Evolutionary conservation across 2,888 invertebrate genomes (phyloP).

Genomic region (Chloroclysta siterata): DNA sequence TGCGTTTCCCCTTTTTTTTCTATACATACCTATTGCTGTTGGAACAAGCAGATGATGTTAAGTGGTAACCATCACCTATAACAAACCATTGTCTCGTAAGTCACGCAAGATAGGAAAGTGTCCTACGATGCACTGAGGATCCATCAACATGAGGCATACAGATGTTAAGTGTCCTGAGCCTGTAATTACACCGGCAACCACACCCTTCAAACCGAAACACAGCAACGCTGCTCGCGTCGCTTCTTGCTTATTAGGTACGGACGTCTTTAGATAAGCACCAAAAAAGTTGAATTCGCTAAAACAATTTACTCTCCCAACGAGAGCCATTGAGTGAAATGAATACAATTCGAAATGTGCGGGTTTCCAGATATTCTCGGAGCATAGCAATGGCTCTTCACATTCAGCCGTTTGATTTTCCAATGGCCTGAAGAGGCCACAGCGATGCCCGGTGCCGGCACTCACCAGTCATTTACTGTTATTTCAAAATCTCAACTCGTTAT

Average conservation of each 20-base stretch:
- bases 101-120: too few relatives aligned
- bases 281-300: conserved; percentile 1
- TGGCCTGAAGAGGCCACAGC: conserved; percentile 51
- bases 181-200: too few relatives aligned
- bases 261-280: neutral
- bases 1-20: too few relatives aligned
- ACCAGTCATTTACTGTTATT: conserved; percentile 21
- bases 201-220: too few relatives aligned
- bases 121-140: too few relatives aligned
- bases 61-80: too few relatives aligned
- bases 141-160: too few relatives aligned
- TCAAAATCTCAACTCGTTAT: conserved; percentile 1
- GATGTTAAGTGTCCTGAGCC: too few relatives aligned
- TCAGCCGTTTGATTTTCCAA: conserved; percentile 59
- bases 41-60: too few relatives aligned
- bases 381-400: conserved; percentile 44
- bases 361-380: conserved; percentile 13
- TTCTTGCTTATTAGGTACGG: neutral
- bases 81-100: too few relatives aligned
- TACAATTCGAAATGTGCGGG: conserved; percentile 8
- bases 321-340: conserved; percentile 12
- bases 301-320: conserved; percentile 2
- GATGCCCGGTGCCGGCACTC: conserved; percentile 35
- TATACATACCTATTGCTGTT: too few relatives aligned
- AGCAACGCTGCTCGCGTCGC: too few relatives aligned